These are phyloP conservation scores for Bungarus multicinctus DNA, from an alignment of 2,113 vertebrate genomes.

Conservation along the genomic window DNA sequence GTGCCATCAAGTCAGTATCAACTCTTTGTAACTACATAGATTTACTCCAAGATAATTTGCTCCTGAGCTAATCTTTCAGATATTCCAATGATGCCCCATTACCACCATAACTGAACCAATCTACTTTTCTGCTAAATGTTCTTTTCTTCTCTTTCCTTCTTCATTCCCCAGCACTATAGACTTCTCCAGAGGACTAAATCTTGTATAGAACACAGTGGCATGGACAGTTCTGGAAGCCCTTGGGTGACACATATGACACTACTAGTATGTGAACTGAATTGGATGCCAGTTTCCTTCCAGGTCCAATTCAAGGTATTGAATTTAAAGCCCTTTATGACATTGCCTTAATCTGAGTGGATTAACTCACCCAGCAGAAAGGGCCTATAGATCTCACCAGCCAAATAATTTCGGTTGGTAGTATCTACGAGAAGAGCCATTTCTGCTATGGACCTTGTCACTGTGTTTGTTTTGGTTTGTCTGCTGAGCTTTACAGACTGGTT, in stretches of 20 bases:
- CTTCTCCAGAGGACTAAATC: background rate
- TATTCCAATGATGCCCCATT: background rate
- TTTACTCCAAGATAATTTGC: background rate
- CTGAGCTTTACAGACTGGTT: no score
- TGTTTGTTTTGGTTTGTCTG: no score
- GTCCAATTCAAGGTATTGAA: no score
- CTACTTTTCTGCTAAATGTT: background rate
- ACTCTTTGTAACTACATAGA: background rate
- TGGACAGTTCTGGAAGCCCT: background rate
- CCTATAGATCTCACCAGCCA: background rate
- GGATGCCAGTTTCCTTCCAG: background rate
- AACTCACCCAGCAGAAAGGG: background rate
- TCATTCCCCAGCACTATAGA: background rate
- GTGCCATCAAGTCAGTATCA: background rate
- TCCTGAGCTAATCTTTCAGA: background rate
- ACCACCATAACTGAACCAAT: background rate
- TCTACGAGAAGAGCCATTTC: background rate
- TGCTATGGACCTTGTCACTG: background rate
- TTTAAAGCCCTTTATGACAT: background rate
- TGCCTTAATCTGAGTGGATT: no score
- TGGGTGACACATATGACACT: background rate
- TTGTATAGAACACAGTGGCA: no score
- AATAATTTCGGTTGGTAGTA: background rate
- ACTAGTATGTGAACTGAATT: background rate
- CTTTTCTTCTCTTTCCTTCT: background rate